Evolutionary conservation across 2,113 vertebrate genomes (phyloP), one percentile per base, ranked within the genome.

Genomic region (Platichthys flesus): DNA sequence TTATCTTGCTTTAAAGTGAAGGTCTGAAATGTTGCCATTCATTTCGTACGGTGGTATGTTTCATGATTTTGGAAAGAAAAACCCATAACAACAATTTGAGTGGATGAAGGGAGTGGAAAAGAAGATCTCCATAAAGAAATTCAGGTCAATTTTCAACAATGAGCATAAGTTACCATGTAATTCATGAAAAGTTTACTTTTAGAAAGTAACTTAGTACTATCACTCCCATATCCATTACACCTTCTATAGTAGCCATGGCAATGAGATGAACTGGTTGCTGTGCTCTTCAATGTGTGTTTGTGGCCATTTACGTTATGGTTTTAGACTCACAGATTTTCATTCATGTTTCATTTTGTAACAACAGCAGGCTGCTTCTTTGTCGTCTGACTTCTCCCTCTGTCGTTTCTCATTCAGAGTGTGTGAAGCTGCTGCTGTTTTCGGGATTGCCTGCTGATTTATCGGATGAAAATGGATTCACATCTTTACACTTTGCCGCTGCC

Each of bases 381-480:
- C 9, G 0, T 13, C 18, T 4, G 47, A 16, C 4, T 42, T 16
- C 35, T 42, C 13, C 18, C 3, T 51, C 26, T 31, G 24, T 14
- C 2, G 6, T 9, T 5, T 60, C 26, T 28, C 71, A 6, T 16
- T 60, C 87, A 99, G 98, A 98, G 80, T 98, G 96, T 94, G 95
- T 98, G 89, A 96, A 95, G 93, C 95, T 97, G 95, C 96, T 99
- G 96, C 96, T 99, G 94, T 96, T 93, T 88, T 95, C 95, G 78
- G 94, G 96, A 94, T 95, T 92, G 79, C 94, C 94, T 92, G 94
- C 96, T 90, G 93, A 97, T 75, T 93, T 93, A 94, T 94, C 93
- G 76, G 95, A 96, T 90, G 95, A 94, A 95, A 94, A 96, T 75
- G 96, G 97, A 94, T 96, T 97, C 91, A 96, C 96, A 77, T 95